Evolutionary conservation across 2,113 vertebrate species (phyloP).

Genomic region (Lota lota): DNA sequence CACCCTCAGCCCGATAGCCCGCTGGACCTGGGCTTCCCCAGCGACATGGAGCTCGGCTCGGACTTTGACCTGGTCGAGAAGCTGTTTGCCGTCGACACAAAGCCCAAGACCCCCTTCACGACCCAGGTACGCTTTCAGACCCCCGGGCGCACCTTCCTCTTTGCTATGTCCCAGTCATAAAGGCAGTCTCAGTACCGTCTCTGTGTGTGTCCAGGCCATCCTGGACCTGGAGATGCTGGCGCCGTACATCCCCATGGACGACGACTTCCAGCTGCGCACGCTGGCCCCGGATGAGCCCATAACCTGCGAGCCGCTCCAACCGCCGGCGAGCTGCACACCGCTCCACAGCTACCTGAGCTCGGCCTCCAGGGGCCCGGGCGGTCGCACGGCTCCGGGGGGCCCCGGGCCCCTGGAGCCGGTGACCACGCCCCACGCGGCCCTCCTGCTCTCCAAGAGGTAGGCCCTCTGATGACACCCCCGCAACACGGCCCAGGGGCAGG

Average conservation of each 20-base stretch:
- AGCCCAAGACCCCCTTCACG: conserved; percentile 87
- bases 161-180: too few relatives aligned
- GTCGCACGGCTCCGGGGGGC: conserved; percentile 59
- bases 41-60: conserved; percentile 87
- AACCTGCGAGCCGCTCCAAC: conserved; percentile 60
- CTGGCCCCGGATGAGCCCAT: conserved; percentile 77
- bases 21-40: conserved; percentile 84
- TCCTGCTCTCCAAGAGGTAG: conserved; percentile 48
- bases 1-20: conserved; percentile 79
- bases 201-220: conserved; percentile 38
- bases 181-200: too few relatives aligned
- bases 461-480: not conserved
- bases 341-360: conserved; percentile 68
- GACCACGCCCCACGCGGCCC: not conserved
- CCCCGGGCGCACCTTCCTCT: not conserved
- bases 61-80: conserved; percentile 96
- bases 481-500: too few relatives aligned
- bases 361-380: conserved; percentile 65
- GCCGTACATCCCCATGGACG: conserved; percentile 98
- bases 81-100: conserved; percentile 94
- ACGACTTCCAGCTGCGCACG: conserved; percentile 92
- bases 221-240: conserved; percentile 96
- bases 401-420: conserved; percentile 46
- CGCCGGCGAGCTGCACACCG: conserved; percentile 70
- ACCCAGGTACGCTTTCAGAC: conserved; percentile 76